These are phyloP conservation scores for Microplitis demolitor DNA, from an alignment of 1,140 invertebrate species.

Conservation along the genomic window DNA sequence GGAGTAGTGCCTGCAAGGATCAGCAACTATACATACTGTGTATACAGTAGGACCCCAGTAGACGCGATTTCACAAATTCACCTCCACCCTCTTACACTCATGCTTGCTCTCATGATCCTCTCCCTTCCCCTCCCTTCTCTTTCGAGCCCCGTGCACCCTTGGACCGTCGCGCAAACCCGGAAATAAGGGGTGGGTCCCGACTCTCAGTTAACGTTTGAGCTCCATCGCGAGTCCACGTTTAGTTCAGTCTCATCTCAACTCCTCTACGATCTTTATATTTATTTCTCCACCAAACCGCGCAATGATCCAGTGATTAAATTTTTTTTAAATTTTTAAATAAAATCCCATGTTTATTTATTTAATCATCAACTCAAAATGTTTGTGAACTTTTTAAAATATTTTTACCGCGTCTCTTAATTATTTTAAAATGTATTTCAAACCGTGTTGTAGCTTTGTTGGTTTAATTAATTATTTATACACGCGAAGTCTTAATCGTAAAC, in stretches of 20 bases:
- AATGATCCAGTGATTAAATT: not conserved
- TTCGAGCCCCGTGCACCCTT: slow-evolving; percentile 8
- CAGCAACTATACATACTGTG: not conserved
- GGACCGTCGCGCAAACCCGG: slow-evolving; percentile 27
- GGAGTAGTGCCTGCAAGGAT: slow-evolving; percentile 38
- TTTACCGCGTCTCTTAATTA: not conserved
- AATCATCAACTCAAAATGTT: not conserved
- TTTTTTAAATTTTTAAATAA: too few species aligned
- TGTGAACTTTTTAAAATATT: not conserved
- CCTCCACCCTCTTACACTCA: not conserved
- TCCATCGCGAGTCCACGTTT: not conserved
- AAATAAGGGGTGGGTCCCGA: slow-evolving; percentile 51
- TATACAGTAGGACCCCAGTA: not conserved
- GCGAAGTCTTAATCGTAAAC: slow-evolving; percentile 37
- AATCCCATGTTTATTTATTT: too few species aligned
- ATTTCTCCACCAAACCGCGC: not conserved
- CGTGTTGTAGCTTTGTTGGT: slow-evolving; percentile 35
- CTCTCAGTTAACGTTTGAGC: slow-evolving; percentile 43
- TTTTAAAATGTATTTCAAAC: slow-evolving; percentile 30
- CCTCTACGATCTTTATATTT: not conserved
- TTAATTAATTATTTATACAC: slow-evolving; percentile 41
- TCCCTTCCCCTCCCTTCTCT: not conserved
- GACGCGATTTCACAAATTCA: not conserved
- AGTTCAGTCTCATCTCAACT: not conserved
- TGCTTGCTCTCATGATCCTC: not conserved